phyloP scores from a whole-genome alignment of 2,797 vertebrate genomes.

The Catostomus latipinnis region DNA sequence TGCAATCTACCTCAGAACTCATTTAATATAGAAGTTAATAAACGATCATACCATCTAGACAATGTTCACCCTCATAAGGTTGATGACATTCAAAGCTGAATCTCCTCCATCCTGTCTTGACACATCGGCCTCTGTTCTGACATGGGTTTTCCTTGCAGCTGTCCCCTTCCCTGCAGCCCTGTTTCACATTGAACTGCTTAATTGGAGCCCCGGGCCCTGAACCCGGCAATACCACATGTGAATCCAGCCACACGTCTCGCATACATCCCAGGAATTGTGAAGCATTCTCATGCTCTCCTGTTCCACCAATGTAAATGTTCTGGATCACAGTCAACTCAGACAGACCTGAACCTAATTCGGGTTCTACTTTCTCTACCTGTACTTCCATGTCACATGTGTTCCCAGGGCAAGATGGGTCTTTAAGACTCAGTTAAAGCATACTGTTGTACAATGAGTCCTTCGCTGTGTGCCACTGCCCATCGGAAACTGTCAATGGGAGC shows the following conservation, averaged over 20 bases:
- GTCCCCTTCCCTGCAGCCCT: constrained; percentile 83
- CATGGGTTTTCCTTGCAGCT: constrained; percentile 86
- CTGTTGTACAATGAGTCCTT: constrained; percentile 79
- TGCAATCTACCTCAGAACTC: neutral
- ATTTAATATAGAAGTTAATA: neutral
- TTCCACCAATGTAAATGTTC: constrained; percentile 80
- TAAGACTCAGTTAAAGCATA: constrained; percentile 75
- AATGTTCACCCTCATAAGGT: constrained; percentile 82
- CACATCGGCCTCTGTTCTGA: constrained; percentile 85
- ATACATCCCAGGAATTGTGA: constrained; percentile 89
- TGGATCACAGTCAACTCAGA: constrained; percentile 66
- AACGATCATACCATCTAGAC: constrained; percentile 82
- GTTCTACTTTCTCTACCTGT: constrained; percentile 44
- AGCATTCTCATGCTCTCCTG: constrained; percentile 54
- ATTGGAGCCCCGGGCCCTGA: constrained; percentile 55
- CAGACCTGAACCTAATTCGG: constrained; percentile 61
- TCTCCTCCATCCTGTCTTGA: constrained; percentile 83
- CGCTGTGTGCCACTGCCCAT: constrained; percentile 86
- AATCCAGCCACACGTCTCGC: constrained; percentile 85
- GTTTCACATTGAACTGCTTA: constrained; percentile 76
- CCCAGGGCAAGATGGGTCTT: constrained; percentile 74
- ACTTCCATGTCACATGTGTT: constrained; percentile 72
- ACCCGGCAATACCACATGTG: constrained; percentile 74
- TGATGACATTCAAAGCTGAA: constrained; percentile 87
- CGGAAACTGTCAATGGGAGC: constrained; percentile 76